Percentiles rank a stretch among this genome's conserved stretches.
Conservation (phyloP, 2,888 invertebrate species). For the Lamellibrachia satsuma region DNA sequence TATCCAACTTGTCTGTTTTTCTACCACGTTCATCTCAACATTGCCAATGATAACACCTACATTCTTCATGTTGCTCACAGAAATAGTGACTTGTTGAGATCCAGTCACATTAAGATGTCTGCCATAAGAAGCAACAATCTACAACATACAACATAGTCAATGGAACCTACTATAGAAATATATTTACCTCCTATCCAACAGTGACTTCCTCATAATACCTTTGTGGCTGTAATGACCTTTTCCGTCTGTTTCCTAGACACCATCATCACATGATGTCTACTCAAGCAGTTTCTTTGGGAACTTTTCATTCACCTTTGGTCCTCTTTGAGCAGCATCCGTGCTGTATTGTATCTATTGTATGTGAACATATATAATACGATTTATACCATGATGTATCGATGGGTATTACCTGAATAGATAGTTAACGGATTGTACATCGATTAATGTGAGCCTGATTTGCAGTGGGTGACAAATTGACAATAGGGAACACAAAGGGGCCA, state of each 20-base stretch:
- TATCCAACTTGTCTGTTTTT: neutral
- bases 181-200: neutral
- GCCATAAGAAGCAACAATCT: neutral
- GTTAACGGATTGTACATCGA: no score
- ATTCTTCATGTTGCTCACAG: neutral
- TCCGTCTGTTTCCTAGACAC: constrained; percentile 25
- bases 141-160: neutral
- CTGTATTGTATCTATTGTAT: constrained; percentile 22
- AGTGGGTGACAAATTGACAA: no score
- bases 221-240: constrained; percentile 21
- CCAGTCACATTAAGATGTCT: neutral
- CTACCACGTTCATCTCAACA: neutral
- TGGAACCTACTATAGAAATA: neutral
- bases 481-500: no score
- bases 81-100: neutral
- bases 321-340: constrained; percentile 20
- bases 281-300: constrained; percentile 43
- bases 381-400: no score
- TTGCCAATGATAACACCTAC: neutral
- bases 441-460: no score
- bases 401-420: no score
- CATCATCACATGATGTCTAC: constrained; percentile 24
- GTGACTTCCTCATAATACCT: neutral
- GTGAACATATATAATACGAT: no score
- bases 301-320: constrained; percentile 46